phyloP scores from a whole-genome alignment of 2,888 invertebrate genomes.

The Agrotis clavis region DNA sequence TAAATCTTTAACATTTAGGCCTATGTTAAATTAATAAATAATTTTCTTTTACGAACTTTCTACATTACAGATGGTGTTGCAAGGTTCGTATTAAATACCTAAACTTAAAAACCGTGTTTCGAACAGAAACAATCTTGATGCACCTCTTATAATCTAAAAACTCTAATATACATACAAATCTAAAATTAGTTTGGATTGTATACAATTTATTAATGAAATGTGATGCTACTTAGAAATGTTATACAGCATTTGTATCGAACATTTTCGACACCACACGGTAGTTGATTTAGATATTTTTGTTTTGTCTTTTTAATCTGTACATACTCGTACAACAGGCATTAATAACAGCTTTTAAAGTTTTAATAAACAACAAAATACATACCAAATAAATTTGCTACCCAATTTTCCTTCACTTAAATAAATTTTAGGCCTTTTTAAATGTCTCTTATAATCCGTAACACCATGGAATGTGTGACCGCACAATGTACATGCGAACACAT shows the following conservation, averaged over 20 bases:
- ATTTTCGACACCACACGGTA: constrained; percentile 26
- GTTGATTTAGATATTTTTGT: constrained; percentile 24
- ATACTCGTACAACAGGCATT: constrained; percentile 15
- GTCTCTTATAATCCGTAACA: constrained; percentile 29
- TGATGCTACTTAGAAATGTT: constrained; percentile 65
- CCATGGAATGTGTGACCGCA: constrained; percentile 48
- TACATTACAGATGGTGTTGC: constrained; percentile 66
- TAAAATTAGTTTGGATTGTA: constrained; percentile 73
- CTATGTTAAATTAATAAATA: constrained; percentile 79
- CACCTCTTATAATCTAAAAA: constrained; percentile 84
- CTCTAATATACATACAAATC: constrained; percentile 87
- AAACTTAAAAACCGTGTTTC: constrained; percentile 75
- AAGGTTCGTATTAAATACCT: constrained; percentile 68
- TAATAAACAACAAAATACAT: constrained; percentile 27
- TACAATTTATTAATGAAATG: constrained; percentile 54
- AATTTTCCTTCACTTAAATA: constrained; percentile 33
- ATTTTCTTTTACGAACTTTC: constrained; percentile 65
- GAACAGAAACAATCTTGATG: constrained; percentile 79
- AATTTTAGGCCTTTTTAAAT: constrained; percentile 32
- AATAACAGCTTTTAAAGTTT: constrained; percentile 17
- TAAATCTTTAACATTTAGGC: constrained; percentile 83
- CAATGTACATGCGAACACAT: constrained; percentile 30
- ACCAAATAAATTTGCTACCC: constrained; percentile 9
- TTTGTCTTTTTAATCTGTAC: constrained; percentile 50
- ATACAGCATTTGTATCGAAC: constrained; percentile 31